Evolutionary conservation across 2,113 vertebrate genomes (phyloP).

Genomic region (Tachuris rubrigastra): DNA sequence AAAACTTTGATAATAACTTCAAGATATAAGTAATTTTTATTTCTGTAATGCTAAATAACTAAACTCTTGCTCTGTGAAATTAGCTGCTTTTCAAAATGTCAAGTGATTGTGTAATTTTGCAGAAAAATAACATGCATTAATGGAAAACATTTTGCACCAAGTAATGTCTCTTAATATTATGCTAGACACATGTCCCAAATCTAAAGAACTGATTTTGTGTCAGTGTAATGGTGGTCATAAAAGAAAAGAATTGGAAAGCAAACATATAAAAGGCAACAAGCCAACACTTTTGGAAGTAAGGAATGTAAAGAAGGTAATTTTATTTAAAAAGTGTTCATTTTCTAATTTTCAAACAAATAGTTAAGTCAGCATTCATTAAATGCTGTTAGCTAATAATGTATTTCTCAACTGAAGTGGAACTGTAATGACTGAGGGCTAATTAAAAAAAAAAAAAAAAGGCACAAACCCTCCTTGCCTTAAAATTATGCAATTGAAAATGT

Average conservation of each 20-base stretch:
- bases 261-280: not conserved
- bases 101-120: not conserved
- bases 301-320: not conserved
- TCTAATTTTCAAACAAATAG: not conserved
- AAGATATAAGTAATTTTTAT: not conserved
- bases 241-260: not conserved
- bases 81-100: not conserved
- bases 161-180: not conserved
- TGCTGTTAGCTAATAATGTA: not conserved
- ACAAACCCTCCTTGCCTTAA: not conserved
- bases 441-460: not conserved
- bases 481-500: not conserved
- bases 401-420: conserved; percentile 1
- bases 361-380: not conserved
- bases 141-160: not conserved
- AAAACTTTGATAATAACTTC: not conserved
- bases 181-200: not conserved
- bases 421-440: not conserved
- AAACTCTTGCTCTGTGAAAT: not conserved
- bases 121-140: not conserved
- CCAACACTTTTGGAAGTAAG: not conserved
- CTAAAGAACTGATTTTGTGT: not conserved
- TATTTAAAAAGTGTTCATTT: not conserved
- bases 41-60: not conserved
- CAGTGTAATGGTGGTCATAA: not conserved